These are phyloP conservation scores for Tachuris rubrigastra DNA, from an alignment of 2,113 vertebrate species.

Conservation along the genomic window DNA sequence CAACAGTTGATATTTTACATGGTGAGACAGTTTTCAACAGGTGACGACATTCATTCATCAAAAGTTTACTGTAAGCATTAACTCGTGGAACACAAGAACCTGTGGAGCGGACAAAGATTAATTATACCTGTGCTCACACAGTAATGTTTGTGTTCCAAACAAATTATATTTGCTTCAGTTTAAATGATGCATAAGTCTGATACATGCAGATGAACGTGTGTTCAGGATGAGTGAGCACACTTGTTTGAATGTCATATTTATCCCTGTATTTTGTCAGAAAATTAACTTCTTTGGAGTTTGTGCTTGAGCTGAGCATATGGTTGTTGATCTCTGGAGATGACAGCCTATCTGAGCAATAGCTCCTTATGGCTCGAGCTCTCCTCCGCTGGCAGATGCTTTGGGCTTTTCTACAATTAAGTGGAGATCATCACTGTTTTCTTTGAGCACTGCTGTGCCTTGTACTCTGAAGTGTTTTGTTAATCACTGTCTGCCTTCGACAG, in stretches of 20 bases:
- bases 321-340: conserved; percentile 99
- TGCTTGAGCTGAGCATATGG: conserved; percentile 99
- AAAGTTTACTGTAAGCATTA: conserved; percentile 77
- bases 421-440: conserved; percentile 99
- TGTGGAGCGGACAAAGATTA: conserved; percentile 82
- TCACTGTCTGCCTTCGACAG: conserved; percentile 99
- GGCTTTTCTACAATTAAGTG: conserved; percentile 99
- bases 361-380: conserved; percentile 93
- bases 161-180: conserved; percentile 90
- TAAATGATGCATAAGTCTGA: conserved; percentile 89
- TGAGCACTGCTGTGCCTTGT: conserved; percentile 99
- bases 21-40: conserved; percentile 58
- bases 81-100: conserved; percentile 66
- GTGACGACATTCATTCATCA: conserved; percentile 61
- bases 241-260: conserved; percentile 99
- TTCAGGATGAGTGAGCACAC: conserved; percentile 99
- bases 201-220: conserved; percentile 87
- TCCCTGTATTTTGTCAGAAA: conserved; percentile 99
- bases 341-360: conserved; percentile 99
- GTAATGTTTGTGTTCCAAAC: conserved; percentile 86
- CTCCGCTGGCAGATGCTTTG: conserved; percentile 99
- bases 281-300: conserved; percentile 99
- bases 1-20: neutral
- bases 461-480: conserved; percentile 99
- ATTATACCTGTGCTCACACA: conserved; percentile 81